These are phyloP conservation scores for Ectemnius continuus DNA, from an alignment of 2,888 invertebrate genomes.

Conservation along the genomic window DNA sequence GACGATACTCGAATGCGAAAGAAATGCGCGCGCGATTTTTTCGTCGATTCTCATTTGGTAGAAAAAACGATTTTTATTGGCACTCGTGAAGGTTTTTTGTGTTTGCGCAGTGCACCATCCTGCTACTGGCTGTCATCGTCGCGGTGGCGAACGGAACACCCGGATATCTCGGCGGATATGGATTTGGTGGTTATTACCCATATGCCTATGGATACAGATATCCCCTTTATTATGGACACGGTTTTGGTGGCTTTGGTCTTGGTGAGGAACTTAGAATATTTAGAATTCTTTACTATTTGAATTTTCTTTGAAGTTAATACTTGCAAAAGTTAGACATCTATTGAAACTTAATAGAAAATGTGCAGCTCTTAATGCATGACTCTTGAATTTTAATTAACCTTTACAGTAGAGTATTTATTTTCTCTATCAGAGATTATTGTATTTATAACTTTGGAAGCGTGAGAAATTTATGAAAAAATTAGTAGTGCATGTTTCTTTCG, in stretches of 20 bases:
- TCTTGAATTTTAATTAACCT: too few relatives aligned
- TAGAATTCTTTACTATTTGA: not conserved
- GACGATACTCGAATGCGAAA: too few relatives aligned
- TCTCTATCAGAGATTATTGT: too few relatives aligned
- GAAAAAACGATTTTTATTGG: not conserved
- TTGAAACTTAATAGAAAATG: too few relatives aligned
- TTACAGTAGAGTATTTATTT: too few relatives aligned
- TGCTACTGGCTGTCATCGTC: conserved; percentile 64
- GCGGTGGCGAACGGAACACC: conserved; percentile 66
- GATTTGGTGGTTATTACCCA: conserved; percentile 59
- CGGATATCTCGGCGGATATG: conserved; percentile 66
- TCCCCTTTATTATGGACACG: conserved; percentile 62
- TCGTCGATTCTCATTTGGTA: too few relatives aligned
- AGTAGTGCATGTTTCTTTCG: not conserved
- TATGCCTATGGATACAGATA: conserved; percentile 41
- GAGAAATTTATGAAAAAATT: not conserved
- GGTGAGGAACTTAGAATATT: conserved; percentile 28
- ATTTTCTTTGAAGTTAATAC: too few relatives aligned
- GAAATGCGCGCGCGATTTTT: too few relatives aligned
- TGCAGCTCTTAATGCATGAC: too few relatives aligned
- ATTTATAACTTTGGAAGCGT: too few relatives aligned
- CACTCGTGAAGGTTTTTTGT: conserved; percentile 8
- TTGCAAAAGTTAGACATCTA: too few relatives aligned
- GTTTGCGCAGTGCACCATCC: conserved; percentile 57
- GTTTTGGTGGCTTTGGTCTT: conserved; percentile 53